A percentile compares a stretch with the other conserved stretches of the same genome.
Conservation (phyloP, 2,797 vertebrate genomes). For the Thaleichthys pacificus region DNA sequence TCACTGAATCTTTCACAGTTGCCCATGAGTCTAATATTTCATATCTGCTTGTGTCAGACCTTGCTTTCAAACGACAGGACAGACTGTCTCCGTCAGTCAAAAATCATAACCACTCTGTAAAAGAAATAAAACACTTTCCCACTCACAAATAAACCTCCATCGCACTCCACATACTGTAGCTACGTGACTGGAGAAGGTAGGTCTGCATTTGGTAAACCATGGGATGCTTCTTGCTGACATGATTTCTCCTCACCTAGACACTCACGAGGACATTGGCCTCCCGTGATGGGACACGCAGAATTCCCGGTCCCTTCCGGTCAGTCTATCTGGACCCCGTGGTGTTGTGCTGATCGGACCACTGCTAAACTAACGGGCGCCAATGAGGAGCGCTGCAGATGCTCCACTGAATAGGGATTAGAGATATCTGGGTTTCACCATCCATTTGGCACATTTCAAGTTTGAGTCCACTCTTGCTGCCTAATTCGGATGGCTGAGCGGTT, state of each 20-base stretch:
- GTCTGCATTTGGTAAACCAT: neutral
- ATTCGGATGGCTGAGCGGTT: too few relatives aligned
- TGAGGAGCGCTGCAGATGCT: too few relatives aligned
- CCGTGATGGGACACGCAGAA: too few relatives aligned
- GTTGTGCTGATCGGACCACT: too few relatives aligned
- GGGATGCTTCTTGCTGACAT: neutral
- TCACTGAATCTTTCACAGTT: slow-evolving; percentile 1
- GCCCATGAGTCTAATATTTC: slow-evolving; percentile 9
- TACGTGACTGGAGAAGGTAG: slow-evolving; percentile 19
- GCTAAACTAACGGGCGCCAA: too few relatives aligned
- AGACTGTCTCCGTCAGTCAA: slow-evolving; percentile 1
- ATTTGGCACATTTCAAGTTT: too few relatives aligned
- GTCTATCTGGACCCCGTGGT: too few relatives aligned
- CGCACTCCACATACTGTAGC: slow-evolving; percentile 13
- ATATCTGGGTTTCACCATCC: too few relatives aligned
- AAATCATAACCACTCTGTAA: slow-evolving; percentile 29
- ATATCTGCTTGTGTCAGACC: slow-evolving; percentile 1
- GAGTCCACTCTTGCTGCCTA: too few relatives aligned
- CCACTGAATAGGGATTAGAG: too few relatives aligned
- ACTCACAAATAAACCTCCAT: slow-evolving; percentile 37
- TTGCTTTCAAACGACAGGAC: slow-evolving; percentile 1
- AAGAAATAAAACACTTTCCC: slow-evolving; percentile 27
- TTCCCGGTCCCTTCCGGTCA: too few relatives aligned
- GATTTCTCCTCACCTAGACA: neutral
- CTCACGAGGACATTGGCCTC: neutral